Conservation (phyloP, 92 coral and sea anemone genomes). For the Heteractis magnifica region DNA sequence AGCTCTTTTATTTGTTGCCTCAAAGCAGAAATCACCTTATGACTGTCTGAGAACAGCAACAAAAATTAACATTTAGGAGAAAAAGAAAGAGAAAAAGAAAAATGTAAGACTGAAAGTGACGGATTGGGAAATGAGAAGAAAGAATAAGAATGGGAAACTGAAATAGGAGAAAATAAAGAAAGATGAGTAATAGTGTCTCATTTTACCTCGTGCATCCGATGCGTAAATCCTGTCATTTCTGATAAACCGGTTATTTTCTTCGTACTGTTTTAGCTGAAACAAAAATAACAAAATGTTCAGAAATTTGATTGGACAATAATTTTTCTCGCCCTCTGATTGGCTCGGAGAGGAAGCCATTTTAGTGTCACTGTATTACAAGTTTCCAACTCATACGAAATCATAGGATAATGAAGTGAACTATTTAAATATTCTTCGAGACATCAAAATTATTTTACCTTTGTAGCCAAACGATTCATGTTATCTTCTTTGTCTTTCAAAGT, state of each 20-base stretch:
- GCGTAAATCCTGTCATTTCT: constrained; percentile 73
- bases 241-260: constrained; percentile 84
- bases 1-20: constrained; percentile 78
- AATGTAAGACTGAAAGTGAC: not conserved
- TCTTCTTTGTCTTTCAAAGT: constrained; percentile 72
- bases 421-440: not conserved
- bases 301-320: no score
- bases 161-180: not conserved
- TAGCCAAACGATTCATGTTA: constrained; percentile 61
- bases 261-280: constrained; percentile 81
- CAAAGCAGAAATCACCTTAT: constrained; percentile 66
- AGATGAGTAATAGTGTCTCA: not conserved
- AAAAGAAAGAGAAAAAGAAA: not conserved
- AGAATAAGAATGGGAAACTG: not conserved
- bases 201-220: constrained; percentile 79
- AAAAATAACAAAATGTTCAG: not conserved
- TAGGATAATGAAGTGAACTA: not conserved
- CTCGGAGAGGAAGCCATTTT: not conserved
- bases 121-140: no score
- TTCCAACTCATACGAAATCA: not conserved
- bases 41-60: constrained; percentile 50
- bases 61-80: not conserved
- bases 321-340: not conserved
- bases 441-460: constrained; percentile 50
- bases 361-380: not conserved